Evolutionary conservation across 1,140 invertebrate species (phyloP).

Genomic region (Amphibalanus amphitrite): DNA sequence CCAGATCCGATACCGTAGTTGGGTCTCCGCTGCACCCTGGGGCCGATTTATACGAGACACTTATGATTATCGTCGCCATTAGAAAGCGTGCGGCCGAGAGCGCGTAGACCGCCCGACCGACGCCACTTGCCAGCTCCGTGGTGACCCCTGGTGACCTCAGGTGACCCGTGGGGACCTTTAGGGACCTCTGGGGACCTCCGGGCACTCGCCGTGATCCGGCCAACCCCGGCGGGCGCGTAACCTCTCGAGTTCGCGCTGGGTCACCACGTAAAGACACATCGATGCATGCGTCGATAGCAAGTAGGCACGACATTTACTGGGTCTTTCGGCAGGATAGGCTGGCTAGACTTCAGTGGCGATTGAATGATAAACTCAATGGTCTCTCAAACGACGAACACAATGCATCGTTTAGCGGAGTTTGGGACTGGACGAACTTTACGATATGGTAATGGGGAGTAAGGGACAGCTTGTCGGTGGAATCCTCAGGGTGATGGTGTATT

Average conservation of each 20-base stretch:
- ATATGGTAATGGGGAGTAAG: neutral
- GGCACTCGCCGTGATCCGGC: neutral
- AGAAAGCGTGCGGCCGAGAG: neutral
- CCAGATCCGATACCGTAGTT: too few relatives aligned
- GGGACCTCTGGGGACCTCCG: too few relatives aligned
- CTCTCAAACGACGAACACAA: neutral
- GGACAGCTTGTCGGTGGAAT: neutral
- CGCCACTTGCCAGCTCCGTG: neutral
- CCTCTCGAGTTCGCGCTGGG: too few relatives aligned
- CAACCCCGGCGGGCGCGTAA: neutral
- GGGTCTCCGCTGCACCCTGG: too few relatives aligned
- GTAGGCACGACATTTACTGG: neutral
- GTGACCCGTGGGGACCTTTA: neutral
- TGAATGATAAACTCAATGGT: neutral
- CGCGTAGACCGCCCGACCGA: neutral
- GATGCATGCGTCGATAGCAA: neutral
- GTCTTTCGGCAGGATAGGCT: neutral
- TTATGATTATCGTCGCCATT: neutral
- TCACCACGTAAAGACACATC: neutral
- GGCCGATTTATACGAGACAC: neutral
- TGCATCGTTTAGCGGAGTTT: neutral
- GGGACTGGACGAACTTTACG: neutral
- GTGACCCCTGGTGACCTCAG: neutral
- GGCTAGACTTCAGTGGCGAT: neutral
- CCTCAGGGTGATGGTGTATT: neutral